phyloP scores from a whole-genome alignment of 2,113 vertebrate genomes.

The Syrmaticus mikado region DNA sequence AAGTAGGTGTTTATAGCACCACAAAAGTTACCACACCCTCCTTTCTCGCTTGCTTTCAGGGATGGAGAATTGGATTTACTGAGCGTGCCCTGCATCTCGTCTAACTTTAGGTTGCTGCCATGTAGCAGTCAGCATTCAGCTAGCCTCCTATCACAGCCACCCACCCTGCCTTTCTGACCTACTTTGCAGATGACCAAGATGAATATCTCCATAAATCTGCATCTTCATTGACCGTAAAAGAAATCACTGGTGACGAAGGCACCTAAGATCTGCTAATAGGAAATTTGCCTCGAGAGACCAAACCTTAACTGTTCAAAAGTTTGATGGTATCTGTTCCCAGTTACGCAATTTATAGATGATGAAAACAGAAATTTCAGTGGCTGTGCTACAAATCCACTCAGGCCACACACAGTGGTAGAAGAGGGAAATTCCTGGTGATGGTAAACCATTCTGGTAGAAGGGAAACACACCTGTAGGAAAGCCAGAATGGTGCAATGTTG shows the following conservation, averaged over 20 bases:
- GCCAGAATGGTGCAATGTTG: fast-evolving
- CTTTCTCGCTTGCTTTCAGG: background rate
- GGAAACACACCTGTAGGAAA: background rate
- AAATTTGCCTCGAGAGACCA: background rate
- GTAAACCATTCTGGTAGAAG: background rate
- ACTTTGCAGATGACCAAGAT: background rate
- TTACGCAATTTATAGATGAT: background rate
- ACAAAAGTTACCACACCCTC: background rate
- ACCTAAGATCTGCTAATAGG: background rate
- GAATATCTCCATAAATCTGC: background rate
- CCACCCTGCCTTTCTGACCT: background rate
- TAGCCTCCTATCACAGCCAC: background rate
- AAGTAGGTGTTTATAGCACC: background rate
- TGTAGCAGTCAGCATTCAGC: background rate
- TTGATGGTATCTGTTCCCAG: background rate
- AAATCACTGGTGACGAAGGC: background rate
- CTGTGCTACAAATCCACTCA: background rate
- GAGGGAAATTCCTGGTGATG: background rate
- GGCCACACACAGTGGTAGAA: background rate
- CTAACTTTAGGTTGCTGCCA: background rate
- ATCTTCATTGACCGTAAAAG: background rate
- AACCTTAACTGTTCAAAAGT: background rate
- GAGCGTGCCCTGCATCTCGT: background rate
- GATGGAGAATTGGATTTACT: background rate
- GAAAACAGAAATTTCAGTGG: background rate